Evolutionary conservation across 2,888 invertebrate genomes (phyloP), one percentile per base, ranked within the genome.

Genomic region (Dryobota labecula): DNA sequence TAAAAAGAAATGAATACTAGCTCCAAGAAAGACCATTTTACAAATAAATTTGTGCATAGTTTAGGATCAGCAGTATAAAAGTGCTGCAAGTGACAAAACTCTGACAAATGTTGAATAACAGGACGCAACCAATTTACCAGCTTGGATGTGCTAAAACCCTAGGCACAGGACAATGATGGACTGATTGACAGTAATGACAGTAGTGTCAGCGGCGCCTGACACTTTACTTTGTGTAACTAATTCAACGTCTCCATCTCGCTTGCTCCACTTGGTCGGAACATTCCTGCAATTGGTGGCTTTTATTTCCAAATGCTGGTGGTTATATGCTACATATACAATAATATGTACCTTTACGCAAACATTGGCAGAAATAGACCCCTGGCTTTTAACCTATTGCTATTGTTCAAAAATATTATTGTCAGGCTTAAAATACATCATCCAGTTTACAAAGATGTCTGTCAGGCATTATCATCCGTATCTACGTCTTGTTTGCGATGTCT

Each of bases 401-500:
- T 49, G n/a, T 38, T 38, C 1, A 36, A 43, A 41, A n/a, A 68
- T 64, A 45, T 49, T 2, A 62, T 57, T 56, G 41, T 61, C 33
- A 49, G 45, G 43, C 33, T 57, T 38, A 33, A 62, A 57, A 71
- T 71, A 68, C 70, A 68, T 78, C 56, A 78, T 70, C 64, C 62
- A 76, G 62, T 80, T 75, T 66, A 68, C 64, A 74, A 76, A 80
- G 73, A 80, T 75, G 45, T 80, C 73, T 82, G 78, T 77, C 76
- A 76, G 74, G 78, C 84, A 77, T 77, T 83, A 82, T 83, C 80
- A 84, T 85, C 84, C 76, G 83, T 82, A 73, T 80, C 84, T 82
- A 65, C 72, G 84, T 84, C 85, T 86, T 88, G 86, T 88, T 87
- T 84, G 83, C 85, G 76, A 86, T 88, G 85, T 84, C 87, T 84